Percentiles rank a stretch among this genome's conserved stretches.
Evolutionary conservation across 2,888 invertebrate genomes (phyloP).

Genomic region (Pemphredon lugubris): DNA sequence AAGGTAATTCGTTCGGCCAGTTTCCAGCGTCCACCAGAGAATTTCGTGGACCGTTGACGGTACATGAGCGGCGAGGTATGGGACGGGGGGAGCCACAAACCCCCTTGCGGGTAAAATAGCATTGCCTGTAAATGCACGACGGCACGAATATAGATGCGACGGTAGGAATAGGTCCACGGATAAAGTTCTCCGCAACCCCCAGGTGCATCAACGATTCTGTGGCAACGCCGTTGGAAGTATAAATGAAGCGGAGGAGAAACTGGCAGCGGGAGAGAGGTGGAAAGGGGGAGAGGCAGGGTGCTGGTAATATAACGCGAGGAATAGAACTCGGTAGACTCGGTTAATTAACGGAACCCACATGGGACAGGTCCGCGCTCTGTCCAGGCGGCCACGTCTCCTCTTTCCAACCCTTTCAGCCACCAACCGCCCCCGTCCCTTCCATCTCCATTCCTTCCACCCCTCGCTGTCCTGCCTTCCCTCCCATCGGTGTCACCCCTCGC

Average conservation of each 20-base stretch:
- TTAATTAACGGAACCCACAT: conserved; percentile 78
- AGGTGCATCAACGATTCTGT: conserved; percentile 55
- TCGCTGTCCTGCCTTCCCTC: conserved; percentile 30
- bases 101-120: conserved; percentile 42
- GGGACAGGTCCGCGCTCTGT: conserved; percentile 70
- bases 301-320: conserved; percentile 63
- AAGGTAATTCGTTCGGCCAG: background rate
- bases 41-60: background rate
- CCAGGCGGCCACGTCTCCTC: conserved; percentile 51
- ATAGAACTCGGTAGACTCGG: conserved; percentile 74
- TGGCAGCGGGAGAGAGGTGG: conserved; percentile 2
- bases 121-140: conserved; percentile 41
- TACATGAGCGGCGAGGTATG: conserved; percentile 13
- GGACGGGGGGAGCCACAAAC: no score
- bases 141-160: conserved; percentile 12
- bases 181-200: conserved; percentile 49
- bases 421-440: conserved; percentile 31
- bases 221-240: conserved; percentile 31
- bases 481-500: conserved; percentile 45
- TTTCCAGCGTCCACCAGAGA: background rate
- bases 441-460: background rate
- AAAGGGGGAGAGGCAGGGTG: conserved; percentile 5
- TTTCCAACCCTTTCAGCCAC: conserved; percentile 42
- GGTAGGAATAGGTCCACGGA: conserved; percentile 3
- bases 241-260: conserved; percentile 26